Evolutionary conservation across 1,140 invertebrate species (phyloP).

Genomic region (Vollenhovia emeryi): DNA sequence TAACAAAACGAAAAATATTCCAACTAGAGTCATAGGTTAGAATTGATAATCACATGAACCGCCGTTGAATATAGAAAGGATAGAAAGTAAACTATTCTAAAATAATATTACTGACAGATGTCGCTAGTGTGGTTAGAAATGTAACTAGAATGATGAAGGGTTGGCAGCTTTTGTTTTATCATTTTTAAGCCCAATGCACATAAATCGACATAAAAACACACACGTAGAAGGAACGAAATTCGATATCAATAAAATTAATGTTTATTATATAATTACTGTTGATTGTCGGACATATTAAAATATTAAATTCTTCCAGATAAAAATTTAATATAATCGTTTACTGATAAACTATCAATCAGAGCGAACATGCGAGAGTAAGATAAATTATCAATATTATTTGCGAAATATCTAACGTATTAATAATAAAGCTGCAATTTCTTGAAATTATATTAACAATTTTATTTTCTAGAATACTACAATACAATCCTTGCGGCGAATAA

Average conservation of each 20-base stretch:
- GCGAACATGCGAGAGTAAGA: no score
- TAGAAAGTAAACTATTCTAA: background rate
- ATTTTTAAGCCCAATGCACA: background rate
- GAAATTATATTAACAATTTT: conserved; percentile 9
- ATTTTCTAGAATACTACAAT: conserved; percentile 38
- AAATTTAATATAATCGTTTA: background rate
- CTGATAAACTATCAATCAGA: background rate
- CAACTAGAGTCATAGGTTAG: background rate
- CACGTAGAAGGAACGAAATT: background rate
- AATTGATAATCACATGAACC: background rate
- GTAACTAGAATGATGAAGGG: background rate
- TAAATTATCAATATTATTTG: background rate
- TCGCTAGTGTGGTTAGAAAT: background rate
- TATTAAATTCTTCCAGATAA: background rate
- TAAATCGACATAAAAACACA: no score
- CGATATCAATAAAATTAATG: background rate
- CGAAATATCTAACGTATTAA: background rate
- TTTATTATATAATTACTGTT: background rate
- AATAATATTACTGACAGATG: background rate
- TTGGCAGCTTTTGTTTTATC: background rate
- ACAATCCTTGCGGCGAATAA: conserved; percentile 27
- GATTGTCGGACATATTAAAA: background rate
- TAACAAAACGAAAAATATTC: background rate
- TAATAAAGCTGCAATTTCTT: conserved; percentile 4
- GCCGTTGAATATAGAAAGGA: background rate